Evolutionary conservation across 2,113 vertebrate genomes (phyloP).

Genomic region (Lichenostomus cassidix): DNA sequence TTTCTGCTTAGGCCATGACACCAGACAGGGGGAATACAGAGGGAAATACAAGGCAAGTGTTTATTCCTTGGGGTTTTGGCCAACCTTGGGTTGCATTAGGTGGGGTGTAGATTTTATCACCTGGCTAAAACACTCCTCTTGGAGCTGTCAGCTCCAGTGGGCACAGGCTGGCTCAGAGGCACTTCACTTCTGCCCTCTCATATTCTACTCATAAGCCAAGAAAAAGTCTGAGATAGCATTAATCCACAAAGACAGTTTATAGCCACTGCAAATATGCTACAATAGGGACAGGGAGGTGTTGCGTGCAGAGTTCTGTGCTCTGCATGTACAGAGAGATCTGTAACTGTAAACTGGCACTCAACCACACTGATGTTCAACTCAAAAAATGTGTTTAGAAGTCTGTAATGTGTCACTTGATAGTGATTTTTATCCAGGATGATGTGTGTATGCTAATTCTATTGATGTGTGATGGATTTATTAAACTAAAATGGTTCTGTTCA

Average conservation of each 20-base stretch:
- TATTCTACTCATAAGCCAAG: not conserved
- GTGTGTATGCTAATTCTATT: not conserved
- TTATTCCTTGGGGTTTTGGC: not conserved
- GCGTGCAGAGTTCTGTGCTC: not conserved
- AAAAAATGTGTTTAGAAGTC: not conserved
- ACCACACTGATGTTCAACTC: not conserved
- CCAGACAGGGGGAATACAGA: not conserved
- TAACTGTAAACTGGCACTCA: not conserved
- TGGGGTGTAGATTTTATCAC: not conserved
- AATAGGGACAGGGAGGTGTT: fast-evolving
- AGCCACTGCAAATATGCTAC: not conserved
- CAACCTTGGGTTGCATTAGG: not conserved
- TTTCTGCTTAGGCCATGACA: not conserved
- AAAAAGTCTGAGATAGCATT: not conserved
- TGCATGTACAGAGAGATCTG: fast-evolving
- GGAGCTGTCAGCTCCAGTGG: not conserved
- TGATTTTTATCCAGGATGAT: not conserved
- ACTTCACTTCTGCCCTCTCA: not conserved
- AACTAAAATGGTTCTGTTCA: not conserved
- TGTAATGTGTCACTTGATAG: not conserved
- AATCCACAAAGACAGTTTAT: not conserved
- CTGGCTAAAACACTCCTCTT: not conserved
- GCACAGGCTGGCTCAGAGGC: not conserved
- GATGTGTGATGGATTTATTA: not conserved
- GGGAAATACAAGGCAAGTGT: not conserved